Evolutionary conservation across 2,797 vertebrate genomes (phyloP).

Genomic region (Melanotaenia trifasciata): DNA sequence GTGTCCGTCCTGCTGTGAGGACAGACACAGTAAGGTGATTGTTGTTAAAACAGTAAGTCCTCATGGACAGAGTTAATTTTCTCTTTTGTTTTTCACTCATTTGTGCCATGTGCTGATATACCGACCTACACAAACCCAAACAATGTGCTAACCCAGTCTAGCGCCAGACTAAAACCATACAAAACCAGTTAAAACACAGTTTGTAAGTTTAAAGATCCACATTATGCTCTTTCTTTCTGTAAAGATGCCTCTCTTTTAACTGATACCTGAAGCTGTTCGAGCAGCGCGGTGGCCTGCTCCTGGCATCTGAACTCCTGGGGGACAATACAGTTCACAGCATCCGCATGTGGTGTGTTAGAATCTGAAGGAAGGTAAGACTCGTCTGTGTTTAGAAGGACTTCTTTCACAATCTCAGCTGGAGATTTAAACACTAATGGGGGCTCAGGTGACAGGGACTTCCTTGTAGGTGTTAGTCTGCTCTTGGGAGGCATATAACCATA

Average conservation of each 20-base stretch:
- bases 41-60: too few relatives aligned
- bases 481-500: conserved; percentile 87
- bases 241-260: not conserved
- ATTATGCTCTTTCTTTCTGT: too few relatives aligned
- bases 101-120: too few relatives aligned
- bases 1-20: too few relatives aligned
- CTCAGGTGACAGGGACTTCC: conserved; percentile 8
- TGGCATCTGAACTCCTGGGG: conserved; percentile 87
- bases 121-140: too few relatives aligned
- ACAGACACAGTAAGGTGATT: too few relatives aligned
- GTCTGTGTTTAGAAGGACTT: conserved; percentile 85
- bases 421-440: conserved; percentile 86
- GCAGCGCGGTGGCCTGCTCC: conserved; percentile 85
- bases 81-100: too few relatives aligned
- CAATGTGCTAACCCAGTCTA: too few relatives aligned
- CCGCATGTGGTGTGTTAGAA: not conserved
- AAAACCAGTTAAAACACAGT: too few relatives aligned
- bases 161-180: too few relatives aligned
- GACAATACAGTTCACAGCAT: conserved; percentile 53
- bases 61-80: too few relatives aligned
- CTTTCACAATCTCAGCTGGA: conserved; percentile 90
- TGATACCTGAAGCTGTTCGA: conserved; percentile 92
- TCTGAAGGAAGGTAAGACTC: conserved; percentile 14
- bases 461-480: conserved; percentile 61
- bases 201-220: too few relatives aligned